phyloP scores from a whole-genome alignment of 2,888 invertebrate species.

The Pristionchus japonicus region DNA sequence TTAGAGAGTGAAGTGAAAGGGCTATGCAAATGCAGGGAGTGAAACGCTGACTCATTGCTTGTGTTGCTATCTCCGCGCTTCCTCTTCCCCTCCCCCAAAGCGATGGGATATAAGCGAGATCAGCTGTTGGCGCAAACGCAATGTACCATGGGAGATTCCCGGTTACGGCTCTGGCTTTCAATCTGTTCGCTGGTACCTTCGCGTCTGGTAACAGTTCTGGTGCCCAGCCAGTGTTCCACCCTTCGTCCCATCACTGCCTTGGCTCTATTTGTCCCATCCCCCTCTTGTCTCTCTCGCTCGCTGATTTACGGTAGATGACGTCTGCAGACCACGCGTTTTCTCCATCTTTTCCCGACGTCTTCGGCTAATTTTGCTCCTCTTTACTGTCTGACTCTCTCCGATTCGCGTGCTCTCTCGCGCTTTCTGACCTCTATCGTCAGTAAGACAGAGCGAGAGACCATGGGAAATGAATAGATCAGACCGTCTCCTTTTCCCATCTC shows the following conservation, averaged over 20 bases:
- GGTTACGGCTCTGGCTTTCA: too few relatives aligned
- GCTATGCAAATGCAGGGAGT: conserved; percentile 6
- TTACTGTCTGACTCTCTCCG: too few relatives aligned
- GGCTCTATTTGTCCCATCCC: neutral
- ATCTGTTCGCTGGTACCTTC: neutral
- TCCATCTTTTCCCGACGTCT: too few relatives aligned
- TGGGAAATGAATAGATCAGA: too few relatives aligned
- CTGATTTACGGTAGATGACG: conserved; percentile 15
- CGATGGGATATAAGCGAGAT: neutral
- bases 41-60: neutral
- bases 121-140: neutral
- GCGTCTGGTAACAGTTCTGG: neutral
- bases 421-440: too few relatives aligned
- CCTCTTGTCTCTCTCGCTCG: too few relatives aligned
- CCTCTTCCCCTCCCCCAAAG: neutral
- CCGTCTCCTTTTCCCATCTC: too few relatives aligned
- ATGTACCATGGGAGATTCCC: too few relatives aligned
- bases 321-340: conserved; percentile 31
- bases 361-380: neutral
- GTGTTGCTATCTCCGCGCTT: neutral
- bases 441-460: too few relatives aligned
- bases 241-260: neutral
- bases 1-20: neutral
- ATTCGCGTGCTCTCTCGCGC: too few relatives aligned
- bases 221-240: neutral